Base-by-base conservation (phyloP, 2,888 invertebrate species). In the Dynastes tityus region DNA sequence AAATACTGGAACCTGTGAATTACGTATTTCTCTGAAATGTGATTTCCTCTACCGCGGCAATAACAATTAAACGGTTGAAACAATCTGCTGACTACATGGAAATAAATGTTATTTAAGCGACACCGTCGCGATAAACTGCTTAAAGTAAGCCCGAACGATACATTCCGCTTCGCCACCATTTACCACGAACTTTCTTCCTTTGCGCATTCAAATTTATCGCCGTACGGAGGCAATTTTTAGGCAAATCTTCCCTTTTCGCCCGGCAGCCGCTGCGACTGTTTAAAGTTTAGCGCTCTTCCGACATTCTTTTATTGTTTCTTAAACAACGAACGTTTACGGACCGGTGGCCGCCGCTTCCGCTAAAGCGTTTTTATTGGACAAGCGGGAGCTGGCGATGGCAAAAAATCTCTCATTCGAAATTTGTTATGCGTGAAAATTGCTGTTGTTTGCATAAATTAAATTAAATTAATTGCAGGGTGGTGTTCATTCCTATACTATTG, bases 231-330 rank as follows among this genome's bases (percentile, higher is more conserved):
- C 61, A 58, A 27, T 73, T 73, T 61, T 73, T 73, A 27, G 16
- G 73, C 53, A 73, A 61, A 73, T 73, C 61, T 58, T 37, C 71
- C 40, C 16, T 37, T 58, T 73, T 13, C 58, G 9, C 11, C 45
- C 8, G 8, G 9, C 45, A 11, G 45, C 45, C 45, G 45, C 45
- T 45, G 73, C 58, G 73, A 61, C 73, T 61, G 73, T 73, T 73
- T 73, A 73, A 73, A 73, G 73, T 73, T 73, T 73, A 61, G 61
- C 58, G 61, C 45, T 73, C 32, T 37, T 37, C 32, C 58, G 58
- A 73, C 73, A 73, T 73, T 73, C 73, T 61, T 73, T 73, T 73
- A 73, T 73, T 73, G 73, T 73, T 73, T 73, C 73, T 73, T 73
- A 73, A 73, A 73, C 73, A 73, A 73, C 40, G 61, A 73, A 73